These are phyloP conservation scores for Xiphophorus birchmanni DNA, from an alignment of 2,797 vertebrate species.

Conservation along the genomic window DNA sequence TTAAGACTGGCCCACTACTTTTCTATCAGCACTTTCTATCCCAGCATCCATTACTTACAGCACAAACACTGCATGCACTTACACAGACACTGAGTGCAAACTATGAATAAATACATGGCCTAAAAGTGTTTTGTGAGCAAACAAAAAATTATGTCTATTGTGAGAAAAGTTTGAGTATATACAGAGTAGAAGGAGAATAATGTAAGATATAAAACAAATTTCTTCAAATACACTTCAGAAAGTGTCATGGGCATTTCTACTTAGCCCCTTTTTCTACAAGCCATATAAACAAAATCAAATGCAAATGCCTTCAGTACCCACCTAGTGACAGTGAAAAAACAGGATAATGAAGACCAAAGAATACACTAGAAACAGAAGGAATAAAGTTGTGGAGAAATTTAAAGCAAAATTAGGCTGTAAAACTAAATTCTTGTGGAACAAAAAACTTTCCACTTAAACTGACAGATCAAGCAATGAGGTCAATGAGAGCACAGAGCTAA, in stretches of 20 bases:
- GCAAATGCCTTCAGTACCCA: not conserved
- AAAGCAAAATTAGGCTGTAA: not conserved
- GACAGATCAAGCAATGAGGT: not conserved
- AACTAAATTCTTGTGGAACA: not conserved
- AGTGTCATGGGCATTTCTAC: not conserved
- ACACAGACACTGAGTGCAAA: constrained; percentile 44
- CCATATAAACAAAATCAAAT: not conserved
- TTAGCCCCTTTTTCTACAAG: not conserved
- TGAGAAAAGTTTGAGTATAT: not conserved
- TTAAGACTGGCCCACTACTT: constrained; percentile 65
- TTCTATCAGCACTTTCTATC: constrained; percentile 62
- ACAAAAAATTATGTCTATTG: not conserved
- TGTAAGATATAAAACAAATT: not conserved
- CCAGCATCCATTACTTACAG: constrained; percentile 62
- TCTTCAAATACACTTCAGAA: not conserved
- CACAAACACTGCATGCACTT: constrained; percentile 38
- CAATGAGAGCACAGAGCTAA: not conserved
- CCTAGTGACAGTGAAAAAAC: not conserved
- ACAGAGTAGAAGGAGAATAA: not conserved
- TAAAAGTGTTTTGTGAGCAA: constrained; percentile 46
- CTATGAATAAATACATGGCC: constrained; percentile 37
- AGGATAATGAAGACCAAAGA: not conserved
- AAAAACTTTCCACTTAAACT: not conserved
- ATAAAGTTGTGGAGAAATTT: not conserved
- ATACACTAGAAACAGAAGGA: not conserved